Base-by-base conservation (phyloP, 1,140 invertebrate species). In the Triops cancriformis region DNA sequence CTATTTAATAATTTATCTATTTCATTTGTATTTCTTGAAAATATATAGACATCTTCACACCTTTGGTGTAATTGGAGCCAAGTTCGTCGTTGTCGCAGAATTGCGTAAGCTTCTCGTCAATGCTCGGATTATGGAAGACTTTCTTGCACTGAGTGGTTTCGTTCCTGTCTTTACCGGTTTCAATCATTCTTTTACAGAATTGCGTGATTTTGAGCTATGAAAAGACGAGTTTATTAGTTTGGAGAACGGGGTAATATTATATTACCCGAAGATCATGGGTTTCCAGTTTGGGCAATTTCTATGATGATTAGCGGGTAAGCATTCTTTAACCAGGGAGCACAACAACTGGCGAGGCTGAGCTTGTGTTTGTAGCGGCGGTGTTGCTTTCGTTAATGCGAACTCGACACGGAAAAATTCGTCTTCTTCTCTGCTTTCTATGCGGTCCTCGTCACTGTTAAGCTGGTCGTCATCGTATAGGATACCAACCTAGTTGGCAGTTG, bases 71-170 rank as follows among this genome's bases (percentile, higher is more conserved):
- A 86, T 98, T 98, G 23, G 95, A 97, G 80, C 96, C 96, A 81
- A 97, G 88, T 86, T 98, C 96, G 86, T 98, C 96, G 74, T 98
- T 96, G 80, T 91, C 90, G 88, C 94, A 96, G 86, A 92, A 96
- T 80, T 95, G 91, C 81, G 98, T 96, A 0, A 98, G 85, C 84
- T 98, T 98, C 83, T 98, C 95, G 86, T 98, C 98, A 83, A 98
- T 98, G 82, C 95, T 96, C 43, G 96, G 96, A 87, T 98, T 98
- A 76, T 96, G 88, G 83, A 98, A 98, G 82, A 93, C 92, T 85
- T 98, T 98, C 80, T 92, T 90, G 78, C 91, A 90, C 83, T 97
- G 95, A 78, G 98, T 97, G 4, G 92, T 86, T 78, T 88, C 88
- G 85, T 97, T 98, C 91, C 97, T 93, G 83, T 98, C 93, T 77